Conservation (phyloP, 2,797 vertebrate species). For the Atherinosoma microstoma region DNA sequence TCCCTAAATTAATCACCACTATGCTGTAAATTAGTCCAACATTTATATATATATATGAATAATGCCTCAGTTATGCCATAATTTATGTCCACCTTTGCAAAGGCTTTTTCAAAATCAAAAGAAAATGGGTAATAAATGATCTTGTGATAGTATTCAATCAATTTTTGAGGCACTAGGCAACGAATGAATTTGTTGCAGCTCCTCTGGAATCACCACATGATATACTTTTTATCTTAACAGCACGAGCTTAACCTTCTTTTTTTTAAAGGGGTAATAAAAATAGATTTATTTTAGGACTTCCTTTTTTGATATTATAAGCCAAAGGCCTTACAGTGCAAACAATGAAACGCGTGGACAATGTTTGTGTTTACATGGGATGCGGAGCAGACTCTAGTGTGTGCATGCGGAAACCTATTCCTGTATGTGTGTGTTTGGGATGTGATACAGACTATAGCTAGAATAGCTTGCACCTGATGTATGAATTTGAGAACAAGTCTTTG, state of each 20-base stretch:
- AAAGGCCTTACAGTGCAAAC: neutral
- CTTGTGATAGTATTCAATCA: neutral
- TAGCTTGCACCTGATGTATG: slow-evolving; percentile 43
- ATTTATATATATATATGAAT: neutral
- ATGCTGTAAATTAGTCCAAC: neutral
- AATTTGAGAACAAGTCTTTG: slow-evolving; percentile 25
- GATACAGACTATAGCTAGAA: slow-evolving; percentile 58
- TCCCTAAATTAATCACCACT: neutral
- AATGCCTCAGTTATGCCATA: neutral
- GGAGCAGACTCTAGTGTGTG: slow-evolving; percentile 19
- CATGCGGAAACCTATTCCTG: slow-evolving; percentile 36
- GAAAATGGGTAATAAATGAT: neutral
- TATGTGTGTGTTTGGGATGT: slow-evolving; percentile 47
- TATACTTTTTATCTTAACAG: too few relatives aligned
- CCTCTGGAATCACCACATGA: neutral
- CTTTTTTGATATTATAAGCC: neutral
- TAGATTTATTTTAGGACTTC: neutral
- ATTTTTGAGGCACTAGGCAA: neutral
- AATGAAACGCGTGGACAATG: neutral
- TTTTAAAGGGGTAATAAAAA: neutral
- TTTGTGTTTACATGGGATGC: slow-evolving; percentile 30
- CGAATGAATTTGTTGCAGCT: neutral
- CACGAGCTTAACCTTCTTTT: too few relatives aligned
- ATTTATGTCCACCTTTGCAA: neutral
- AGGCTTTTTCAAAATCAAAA: neutral